Conservation (phyloP, 2,888 invertebrate genomes). For the Hyalella azteca region DNA sequence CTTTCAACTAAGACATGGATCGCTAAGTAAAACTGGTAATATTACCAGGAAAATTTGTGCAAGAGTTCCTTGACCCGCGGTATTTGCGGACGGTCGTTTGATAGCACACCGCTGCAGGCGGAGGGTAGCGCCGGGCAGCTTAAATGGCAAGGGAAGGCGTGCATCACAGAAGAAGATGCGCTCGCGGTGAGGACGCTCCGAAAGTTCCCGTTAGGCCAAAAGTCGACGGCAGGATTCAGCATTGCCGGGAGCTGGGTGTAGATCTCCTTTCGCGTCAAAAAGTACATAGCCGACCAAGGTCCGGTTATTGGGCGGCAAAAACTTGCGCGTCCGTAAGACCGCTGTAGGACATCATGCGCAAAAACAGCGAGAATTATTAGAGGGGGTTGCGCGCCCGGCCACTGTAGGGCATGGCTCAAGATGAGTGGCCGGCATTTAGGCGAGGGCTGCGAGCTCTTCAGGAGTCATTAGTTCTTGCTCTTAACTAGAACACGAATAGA, state of each 20-base stretch:
- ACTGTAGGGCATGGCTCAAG: not conserved
- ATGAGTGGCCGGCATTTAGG: too few species aligned
- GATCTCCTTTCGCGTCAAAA: not conserved
- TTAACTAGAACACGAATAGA: too few species aligned
- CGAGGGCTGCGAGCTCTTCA: too few species aligned
- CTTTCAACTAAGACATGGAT: too few species aligned
- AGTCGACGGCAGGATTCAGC: not conserved
- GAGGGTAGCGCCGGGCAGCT: too few species aligned
- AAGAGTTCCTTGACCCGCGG: too few species aligned
- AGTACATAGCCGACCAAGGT: conserved; percentile 3
- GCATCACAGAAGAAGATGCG: not conserved
- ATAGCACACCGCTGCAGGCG: too few species aligned
- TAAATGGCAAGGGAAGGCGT: too few species aligned
- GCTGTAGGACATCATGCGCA: conserved; percentile 28
- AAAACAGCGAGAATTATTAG: conserved; percentile 9
- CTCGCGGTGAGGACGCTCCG: not conserved
- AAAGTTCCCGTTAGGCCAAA: not conserved
- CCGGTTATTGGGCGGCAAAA: conserved; percentile 18
- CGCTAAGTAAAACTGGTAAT: too few species aligned
- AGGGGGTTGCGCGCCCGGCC: not conserved
- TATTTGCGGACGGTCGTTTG: too few species aligned
- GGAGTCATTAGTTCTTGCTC: too few species aligned
- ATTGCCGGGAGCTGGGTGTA: not conserved
- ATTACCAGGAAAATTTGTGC: too few species aligned
- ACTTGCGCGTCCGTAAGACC: conserved; percentile 16